Base-by-base conservation (phyloP, 2,797 vertebrate genomes). In the Phrynocephalus forsythii region DNA sequence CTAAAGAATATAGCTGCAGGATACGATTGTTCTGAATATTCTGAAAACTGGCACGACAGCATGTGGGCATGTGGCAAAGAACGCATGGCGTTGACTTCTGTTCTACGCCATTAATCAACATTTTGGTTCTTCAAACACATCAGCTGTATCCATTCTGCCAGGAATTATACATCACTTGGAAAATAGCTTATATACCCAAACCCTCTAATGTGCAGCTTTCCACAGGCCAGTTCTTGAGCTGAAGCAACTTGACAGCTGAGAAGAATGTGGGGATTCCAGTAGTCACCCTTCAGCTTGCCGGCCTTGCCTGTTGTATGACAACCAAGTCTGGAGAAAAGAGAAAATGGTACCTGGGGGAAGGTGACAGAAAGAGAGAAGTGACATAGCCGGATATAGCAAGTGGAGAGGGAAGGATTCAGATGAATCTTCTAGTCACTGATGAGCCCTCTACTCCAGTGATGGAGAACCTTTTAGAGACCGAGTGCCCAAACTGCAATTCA, bases 71-170 rank as follows among this genome's bases (percentile, higher is more conserved):
- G 22, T 1, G 11, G 73, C n/a, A 48, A 71, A 3, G 0, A 44
- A 0, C 3, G 2, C 66, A 72, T 82, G 77, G 82, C 1, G 0
- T 80, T 92, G 87, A 77, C 83, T 92, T 91, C 84, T 79, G 87
- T 20, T 67, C 84, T 87, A 33, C 79, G 91, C 73, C 63, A 7
- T 90, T 91, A 87, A 93, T 91, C 73, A 91, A 87, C 78, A 68
- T 88, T 90, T 3, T 3, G 1, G 6, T 33, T 92, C 30, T 69
- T 87, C 68, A 79, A 85, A 60, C 0, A 5, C 0, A 0, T 77
- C 1, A 11, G 87, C n/a, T 82, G 88, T 81, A 89, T 89, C 87
- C 63, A 9, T 86, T 87, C 88, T 92, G 85, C 85, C 91, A 90
- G 67, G 83, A 86, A 82, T 0, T 15, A 91, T 77, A 91, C 86